A percentile compares a stretch with the other conserved stretches of the same genome.
Conservation (phyloP, 2,113 vertebrate genomes). For the Aythya baeri region DNA sequence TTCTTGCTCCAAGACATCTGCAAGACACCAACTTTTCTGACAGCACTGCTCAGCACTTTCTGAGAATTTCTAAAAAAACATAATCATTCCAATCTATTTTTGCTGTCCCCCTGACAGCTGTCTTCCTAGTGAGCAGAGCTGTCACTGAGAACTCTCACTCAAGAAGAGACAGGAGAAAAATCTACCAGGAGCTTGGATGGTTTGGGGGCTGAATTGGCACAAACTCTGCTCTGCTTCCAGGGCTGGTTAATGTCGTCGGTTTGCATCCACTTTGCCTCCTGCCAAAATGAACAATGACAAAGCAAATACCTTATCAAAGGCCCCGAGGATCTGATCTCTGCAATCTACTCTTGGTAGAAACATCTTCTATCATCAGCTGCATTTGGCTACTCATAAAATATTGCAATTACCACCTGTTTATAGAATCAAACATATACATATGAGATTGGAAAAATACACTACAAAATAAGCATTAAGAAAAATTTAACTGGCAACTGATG, state of each 20-base stretch:
- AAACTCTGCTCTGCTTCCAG: constrained; percentile 1
- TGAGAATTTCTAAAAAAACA: neutral
- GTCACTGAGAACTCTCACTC: neutral
- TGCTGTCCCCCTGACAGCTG: constrained; percentile 41
- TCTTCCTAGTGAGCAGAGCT: constrained; percentile 1
- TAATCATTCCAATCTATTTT: constrained; percentile 44
- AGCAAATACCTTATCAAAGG: neutral
- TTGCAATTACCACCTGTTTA: neutral
- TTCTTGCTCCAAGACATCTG: constrained; percentile 34
- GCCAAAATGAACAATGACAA: neutral
- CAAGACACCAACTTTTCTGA: neutral
- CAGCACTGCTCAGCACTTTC: constrained; percentile 40
- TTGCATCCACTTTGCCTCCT: neutral
- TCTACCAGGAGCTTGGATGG: neutral
- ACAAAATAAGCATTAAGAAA: neutral
- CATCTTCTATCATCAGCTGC: neutral
- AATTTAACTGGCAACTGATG: neutral
- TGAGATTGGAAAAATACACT: neutral
- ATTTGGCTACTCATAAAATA: neutral
- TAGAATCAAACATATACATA: neutral
- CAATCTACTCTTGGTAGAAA: neutral
- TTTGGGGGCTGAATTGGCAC: neutral
- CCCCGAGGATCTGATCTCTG: neutral
- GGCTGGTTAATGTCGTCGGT: neutral
- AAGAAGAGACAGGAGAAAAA: neutral